Conservation (phyloP, 2,797 vertebrate genomes). For the Protosalanx chinensis region DNA sequence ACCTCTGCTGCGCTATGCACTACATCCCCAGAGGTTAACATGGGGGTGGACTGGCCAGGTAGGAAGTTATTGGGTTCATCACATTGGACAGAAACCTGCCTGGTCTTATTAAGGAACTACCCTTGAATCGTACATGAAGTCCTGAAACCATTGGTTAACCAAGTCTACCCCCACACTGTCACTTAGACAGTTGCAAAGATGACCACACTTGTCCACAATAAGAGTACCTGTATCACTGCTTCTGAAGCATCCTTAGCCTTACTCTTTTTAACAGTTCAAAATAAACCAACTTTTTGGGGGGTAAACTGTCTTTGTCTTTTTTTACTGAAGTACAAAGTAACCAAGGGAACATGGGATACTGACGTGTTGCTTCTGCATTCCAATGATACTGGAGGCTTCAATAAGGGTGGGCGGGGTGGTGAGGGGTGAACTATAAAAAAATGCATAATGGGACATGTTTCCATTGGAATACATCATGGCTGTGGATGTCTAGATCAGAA, state of each 20-base stretch:
- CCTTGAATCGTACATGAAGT: neutral
- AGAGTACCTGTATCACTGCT: conserved; percentile 36
- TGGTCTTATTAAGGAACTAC: neutral
- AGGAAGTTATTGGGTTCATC: neutral
- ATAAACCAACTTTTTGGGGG: conserved; percentile 67
- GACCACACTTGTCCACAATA: conserved; percentile 29
- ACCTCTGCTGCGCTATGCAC: neutral
- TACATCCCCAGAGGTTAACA: neutral
- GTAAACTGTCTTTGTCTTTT: conserved; percentile 11
- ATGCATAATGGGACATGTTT: too few species aligned
- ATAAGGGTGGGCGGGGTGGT: too few species aligned
- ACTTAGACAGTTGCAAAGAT: conserved; percentile 6
- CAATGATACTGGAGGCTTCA: too few species aligned
- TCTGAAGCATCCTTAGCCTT: conserved; percentile 59
- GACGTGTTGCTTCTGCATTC: too few species aligned
- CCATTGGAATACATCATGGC: too few species aligned
- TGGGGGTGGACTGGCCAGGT: neutral
- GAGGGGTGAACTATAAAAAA: too few species aligned
- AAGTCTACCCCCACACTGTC: conserved; percentile 4
- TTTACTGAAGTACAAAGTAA: neutral
- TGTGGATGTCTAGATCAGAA: too few species aligned
- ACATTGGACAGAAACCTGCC: neutral
- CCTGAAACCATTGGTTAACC: too few species aligned
- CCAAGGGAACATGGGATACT: too few species aligned
- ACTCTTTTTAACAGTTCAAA: conserved; percentile 65